Conservation (phyloP, 2,888 invertebrate genomes). For the Clistopyga incitator region DNA sequence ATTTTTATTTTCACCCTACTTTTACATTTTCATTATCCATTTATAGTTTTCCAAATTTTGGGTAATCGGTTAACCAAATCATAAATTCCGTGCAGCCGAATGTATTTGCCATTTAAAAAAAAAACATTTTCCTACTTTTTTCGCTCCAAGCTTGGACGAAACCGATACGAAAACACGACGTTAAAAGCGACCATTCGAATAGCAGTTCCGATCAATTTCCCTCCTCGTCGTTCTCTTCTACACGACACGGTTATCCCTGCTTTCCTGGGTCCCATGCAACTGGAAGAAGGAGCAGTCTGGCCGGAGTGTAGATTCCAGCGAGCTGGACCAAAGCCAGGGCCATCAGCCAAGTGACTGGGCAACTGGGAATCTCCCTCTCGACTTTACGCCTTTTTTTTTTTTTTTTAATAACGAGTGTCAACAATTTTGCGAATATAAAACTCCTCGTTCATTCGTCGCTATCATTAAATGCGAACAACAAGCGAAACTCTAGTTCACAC, state of each 20-base stretch:
- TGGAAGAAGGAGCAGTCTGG: constrained; percentile 35
- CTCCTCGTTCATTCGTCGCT: not conserved
- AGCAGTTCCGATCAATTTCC: constrained; percentile 5
- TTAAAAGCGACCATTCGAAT: constrained; percentile 33
- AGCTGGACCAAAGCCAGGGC: constrained; percentile 75
- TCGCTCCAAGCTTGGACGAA: not conserved
- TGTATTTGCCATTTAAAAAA: not conserved
- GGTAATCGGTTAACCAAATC: no score
- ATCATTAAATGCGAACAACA: not conserved
- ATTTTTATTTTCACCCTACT: no score
- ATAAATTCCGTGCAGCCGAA: not conserved
- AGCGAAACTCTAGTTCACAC: not conserved
- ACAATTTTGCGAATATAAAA: constrained; percentile 54
- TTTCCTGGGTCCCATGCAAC: not conserved
- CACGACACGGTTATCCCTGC: constrained; percentile 3
- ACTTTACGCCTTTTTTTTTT: constrained; percentile 27
- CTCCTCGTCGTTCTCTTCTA: not conserved
- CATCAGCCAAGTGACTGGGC: constrained; percentile 72
- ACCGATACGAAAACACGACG: constrained; percentile 10
- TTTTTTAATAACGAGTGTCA: constrained; percentile 65
- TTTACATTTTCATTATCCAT: no score
- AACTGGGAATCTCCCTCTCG: constrained; percentile 57
- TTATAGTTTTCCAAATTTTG: no score
- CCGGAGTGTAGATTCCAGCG: constrained; percentile 72
- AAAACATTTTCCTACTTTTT: not conserved